A percentile compares a stretch with the other conserved stretches of the same genome.
phyloP scores from a whole-genome alignment of 2,888 invertebrate species.

The Ichneumoninae sp. region DNA sequence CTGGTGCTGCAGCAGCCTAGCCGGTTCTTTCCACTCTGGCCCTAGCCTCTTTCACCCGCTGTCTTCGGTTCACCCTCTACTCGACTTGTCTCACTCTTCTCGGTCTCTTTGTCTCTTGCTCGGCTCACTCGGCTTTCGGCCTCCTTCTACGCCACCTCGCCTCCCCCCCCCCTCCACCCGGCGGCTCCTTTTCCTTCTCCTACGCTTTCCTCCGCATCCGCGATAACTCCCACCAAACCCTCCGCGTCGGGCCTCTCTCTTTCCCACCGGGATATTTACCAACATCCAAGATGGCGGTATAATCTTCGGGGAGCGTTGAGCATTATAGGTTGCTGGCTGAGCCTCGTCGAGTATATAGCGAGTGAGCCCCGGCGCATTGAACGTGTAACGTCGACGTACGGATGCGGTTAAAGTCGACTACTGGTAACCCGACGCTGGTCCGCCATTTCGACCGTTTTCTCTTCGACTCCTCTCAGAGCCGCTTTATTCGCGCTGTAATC shows the following conservation, averaged over 20 bases:
- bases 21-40: slow-evolving; percentile 63
- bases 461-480: not conserved
- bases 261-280: slow-evolving; percentile 81
- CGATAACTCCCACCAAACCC: slow-evolving; percentile 44
- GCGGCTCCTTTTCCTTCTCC: slow-evolving; percentile 58
- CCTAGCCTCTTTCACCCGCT: slow-evolving; percentile 60
- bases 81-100: slow-evolving; percentile 57
- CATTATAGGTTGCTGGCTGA: slow-evolving; percentile 25
- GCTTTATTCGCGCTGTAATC: slow-evolving; percentile 3
- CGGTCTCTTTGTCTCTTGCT: slow-evolving; percentile 68
- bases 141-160: slow-evolving; percentile 32
- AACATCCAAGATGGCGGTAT: slow-evolving; percentile 84
- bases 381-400: slow-evolving; percentile 8
- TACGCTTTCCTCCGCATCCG: slow-evolving; percentile 16
- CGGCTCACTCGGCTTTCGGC: slow-evolving; percentile 61
- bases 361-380: not conserved
- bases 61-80: slow-evolving; percentile 57
- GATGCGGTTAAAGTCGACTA: slow-evolving; percentile 14
- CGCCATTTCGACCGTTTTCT: slow-evolving; percentile 7
- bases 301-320: slow-evolving; percentile 80
- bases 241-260: slow-evolving; percentile 57
- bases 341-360: slow-evolving; percentile 5
- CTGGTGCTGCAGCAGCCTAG: slow-evolving; percentile 31
- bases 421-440: slow-evolving; percentile 1
- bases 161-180: slow-evolving; percentile 19